A percentile compares a stretch with the other conserved stretches of the same genome.
Conservation (phyloP, 1,140 invertebrate species). For the Gerris buenoi region DNA sequence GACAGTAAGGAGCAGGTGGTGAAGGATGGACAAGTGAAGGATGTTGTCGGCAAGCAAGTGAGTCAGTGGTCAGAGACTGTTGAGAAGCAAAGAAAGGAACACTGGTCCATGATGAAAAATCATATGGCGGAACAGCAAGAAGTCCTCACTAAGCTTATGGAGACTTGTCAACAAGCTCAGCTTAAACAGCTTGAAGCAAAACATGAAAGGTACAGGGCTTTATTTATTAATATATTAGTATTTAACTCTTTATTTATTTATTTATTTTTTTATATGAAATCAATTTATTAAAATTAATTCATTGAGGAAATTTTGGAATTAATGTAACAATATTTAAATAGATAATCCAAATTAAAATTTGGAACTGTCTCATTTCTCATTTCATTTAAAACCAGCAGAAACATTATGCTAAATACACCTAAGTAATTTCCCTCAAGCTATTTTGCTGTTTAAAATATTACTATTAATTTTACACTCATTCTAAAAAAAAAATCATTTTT, state of each 20-base stretch:
- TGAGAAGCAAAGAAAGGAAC: conserved; percentile 74
- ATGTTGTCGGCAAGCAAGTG: conserved; percentile 76
- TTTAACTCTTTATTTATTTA: too few relatives aligned
- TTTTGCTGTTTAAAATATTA: too few relatives aligned
- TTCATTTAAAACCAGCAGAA: too few relatives aligned
- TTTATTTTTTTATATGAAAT: too few relatives aligned
- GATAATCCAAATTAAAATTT: neutral
- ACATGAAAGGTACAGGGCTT: conserved; percentile 55
- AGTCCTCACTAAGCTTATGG: conserved; percentile 70
- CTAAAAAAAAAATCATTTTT: too few relatives aligned
- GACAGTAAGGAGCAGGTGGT: conserved; percentile 61
- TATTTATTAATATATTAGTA: too few relatives aligned
- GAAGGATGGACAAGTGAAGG: conserved; percentile 59
- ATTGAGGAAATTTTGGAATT: neutral
- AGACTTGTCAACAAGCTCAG: conserved; percentile 67
- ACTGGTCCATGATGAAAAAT: conserved; percentile 68
- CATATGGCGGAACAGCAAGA: conserved; percentile 76
- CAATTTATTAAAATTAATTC: too few relatives aligned
- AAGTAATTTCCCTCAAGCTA: too few relatives aligned
- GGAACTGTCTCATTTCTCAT: too few relatives aligned
- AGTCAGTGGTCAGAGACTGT: conserved; percentile 86
- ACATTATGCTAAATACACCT: too few relatives aligned
- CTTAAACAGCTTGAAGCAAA: conserved; percentile 77
- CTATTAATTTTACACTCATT: too few relatives aligned
- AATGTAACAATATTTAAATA: neutral